Evolutionary conservation across 2,888 invertebrate genomes (phyloP), one percentile per base, ranked within the genome.

Genomic region (Zygogramma bicolorata): DNA sequence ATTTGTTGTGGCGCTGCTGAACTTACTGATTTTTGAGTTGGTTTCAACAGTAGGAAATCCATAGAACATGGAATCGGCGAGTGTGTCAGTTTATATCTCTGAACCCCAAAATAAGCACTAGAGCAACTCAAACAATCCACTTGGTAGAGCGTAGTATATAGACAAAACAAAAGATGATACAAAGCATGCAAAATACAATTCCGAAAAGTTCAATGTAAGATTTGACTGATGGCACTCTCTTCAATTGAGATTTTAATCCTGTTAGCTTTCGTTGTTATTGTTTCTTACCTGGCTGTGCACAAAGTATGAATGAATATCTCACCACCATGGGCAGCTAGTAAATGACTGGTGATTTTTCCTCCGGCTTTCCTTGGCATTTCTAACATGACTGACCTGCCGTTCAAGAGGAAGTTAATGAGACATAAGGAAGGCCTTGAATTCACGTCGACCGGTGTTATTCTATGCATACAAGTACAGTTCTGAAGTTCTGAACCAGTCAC

Each of bases 401-500:
- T 96, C 0, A 98, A 90, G n/a, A 99, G 88, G 87, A 99, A 99
- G 88, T 98, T 98, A 59, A 98, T 99, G 65, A 99, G 90, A 85
- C 99, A 99, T 0, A 98, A 96, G 0, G 98, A 98, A 0, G 99
- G 99, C 0, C 99, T 91, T 20, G 97, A 97, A 79, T 97, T 98
- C 0, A 98, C 97, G 87, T 98, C 97, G 0, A 97, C 96, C 0
- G 98, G 98, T 0, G 98, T 98, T 25, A 98, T 96, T 73, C 97
- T 90, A 87, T 94, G 94, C 86, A 97, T 93, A 0, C 94, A 93
- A 0, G 95, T 93, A 82, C 93, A 95, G 84, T 93, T 95, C 87
- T 91, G 96, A 87, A 91, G 91, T 87, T 93, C 97, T 81, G 89
- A 91, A 1, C 94, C 93, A 69, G 95, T 93, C 76, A 93, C 93